Conservation (phyloP, 2,888 invertebrate species). For the Cryptosula pallasiana region DNA sequence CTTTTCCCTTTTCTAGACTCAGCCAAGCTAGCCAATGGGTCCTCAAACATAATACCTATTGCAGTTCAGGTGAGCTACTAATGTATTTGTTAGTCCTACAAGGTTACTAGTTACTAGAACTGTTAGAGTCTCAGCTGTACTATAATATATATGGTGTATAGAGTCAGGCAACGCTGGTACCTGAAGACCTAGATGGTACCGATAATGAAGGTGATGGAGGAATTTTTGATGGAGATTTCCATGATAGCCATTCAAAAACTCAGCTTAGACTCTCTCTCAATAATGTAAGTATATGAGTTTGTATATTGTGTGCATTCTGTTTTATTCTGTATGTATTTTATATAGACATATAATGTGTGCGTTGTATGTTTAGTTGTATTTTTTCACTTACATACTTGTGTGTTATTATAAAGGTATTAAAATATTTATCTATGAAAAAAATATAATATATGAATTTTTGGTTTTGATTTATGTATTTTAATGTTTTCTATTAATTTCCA, state of each 20-base stretch:
- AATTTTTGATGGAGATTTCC: background rate
- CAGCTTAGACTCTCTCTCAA: background rate
- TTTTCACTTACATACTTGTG: too few species aligned
- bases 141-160: background rate
- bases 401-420: too few species aligned
- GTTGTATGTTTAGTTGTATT: too few species aligned
- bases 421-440: too few species aligned
- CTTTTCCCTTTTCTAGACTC: background rate
- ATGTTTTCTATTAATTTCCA: background rate
- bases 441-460: too few species aligned
- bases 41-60: constrained; percentile 4
- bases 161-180: background rate
- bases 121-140: too few species aligned
- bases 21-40: background rate
- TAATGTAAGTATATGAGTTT: constrained; percentile 11
- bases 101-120: too few species aligned
- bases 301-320: too few species aligned
- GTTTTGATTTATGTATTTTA: too few species aligned
- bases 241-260: background rate
- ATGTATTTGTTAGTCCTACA: too few species aligned
- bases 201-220: background rate
- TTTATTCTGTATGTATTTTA: too few species aligned
- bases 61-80: constrained; percentile 22
- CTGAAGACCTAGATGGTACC: background rate
- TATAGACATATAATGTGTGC: too few species aligned